These are phyloP conservation scores for Arnoldichthys spilopterus DNA, from an alignment of 2,797 vertebrate genomes.

Conservation along the genomic window DNA sequence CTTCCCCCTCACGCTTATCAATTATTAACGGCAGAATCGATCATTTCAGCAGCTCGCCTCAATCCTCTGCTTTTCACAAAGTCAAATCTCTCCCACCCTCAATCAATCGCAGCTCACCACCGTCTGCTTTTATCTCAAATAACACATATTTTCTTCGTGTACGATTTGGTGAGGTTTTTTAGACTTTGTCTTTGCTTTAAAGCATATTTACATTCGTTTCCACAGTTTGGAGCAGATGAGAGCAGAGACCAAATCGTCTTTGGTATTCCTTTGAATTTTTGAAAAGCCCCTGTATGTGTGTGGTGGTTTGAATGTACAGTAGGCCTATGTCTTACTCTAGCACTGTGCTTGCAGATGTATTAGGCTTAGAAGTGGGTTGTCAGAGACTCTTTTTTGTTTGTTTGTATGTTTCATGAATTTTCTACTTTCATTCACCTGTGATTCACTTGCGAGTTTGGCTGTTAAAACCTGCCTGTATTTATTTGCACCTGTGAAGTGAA, in stretches of 20 bases:
- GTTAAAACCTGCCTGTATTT: constrained; percentile 15
- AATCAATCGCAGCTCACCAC: constrained; percentile 73
- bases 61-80: constrained; percentile 81
- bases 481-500: constrained; percentile 13
- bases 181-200: constrained; percentile 23
- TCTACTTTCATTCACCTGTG: constrained; percentile 29
- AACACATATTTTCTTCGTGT: constrained; percentile 52
- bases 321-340: background rate
- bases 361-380: constrained; percentile 35
- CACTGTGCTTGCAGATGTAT: constrained; percentile 35
- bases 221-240: constrained; percentile 47
- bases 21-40: constrained; percentile 85
- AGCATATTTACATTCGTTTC: constrained; percentile 49
- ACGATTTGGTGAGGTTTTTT: constrained; percentile 10
- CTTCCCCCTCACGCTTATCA: constrained; percentile 75
- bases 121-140: constrained; percentile 56
- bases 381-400: constrained; percentile 4
- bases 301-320: constrained; percentile 33
- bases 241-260: constrained; percentile 24
- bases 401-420: constrained; percentile 25
- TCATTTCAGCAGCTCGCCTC: constrained; percentile 80
- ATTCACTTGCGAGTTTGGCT: background rate
- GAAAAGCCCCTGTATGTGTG: constrained; percentile 7
- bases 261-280: constrained; percentile 32
- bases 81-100: constrained; percentile 75